These are phyloP conservation scores for Gambusia affinis DNA, from an alignment of 2,113 vertebrate species.

Conservation along the genomic window DNA sequence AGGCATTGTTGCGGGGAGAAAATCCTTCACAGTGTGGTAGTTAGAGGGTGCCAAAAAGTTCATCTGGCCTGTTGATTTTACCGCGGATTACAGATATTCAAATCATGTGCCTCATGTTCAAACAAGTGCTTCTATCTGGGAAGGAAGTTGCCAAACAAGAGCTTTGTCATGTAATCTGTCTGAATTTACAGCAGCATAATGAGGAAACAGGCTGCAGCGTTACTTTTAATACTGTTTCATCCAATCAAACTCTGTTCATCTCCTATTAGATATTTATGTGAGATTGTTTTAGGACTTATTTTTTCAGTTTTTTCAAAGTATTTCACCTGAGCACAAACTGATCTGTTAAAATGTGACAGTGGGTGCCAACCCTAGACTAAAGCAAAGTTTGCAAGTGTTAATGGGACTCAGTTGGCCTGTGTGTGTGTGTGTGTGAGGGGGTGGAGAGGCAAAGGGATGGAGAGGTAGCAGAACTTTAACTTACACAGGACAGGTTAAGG, in stretches of 20 bases:
- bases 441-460: too few species aligned
- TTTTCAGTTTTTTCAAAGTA: background rate
- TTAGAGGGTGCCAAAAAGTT: slow-evolving; percentile 79
- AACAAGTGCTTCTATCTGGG: slow-evolving; percentile 78
- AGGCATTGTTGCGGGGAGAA: slow-evolving; percentile 64
- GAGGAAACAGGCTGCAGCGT: slow-evolving; percentile 55
- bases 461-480: too few species aligned
- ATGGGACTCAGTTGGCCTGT: background rate
- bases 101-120: slow-evolving; percentile 80
- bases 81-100: slow-evolving; percentile 80
- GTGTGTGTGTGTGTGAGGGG: too few species aligned
- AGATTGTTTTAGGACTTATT: slow-evolving; percentile 19
- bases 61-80: slow-evolving; percentile 82
- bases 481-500: too few species aligned
- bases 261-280: slow-evolving; percentile 24
- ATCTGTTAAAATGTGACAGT: background rate
- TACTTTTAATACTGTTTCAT: slow-evolving; percentile 69
- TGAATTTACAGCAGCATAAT: slow-evolving; percentile 68
- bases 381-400: background rate
- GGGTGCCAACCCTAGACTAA: background rate
- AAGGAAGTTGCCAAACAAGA: slow-evolving; percentile 78
- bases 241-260: slow-evolving; percentile 35
- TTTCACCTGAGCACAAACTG: slow-evolving; percentile 18
- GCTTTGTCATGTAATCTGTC: slow-evolving; percentile 76
- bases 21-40: slow-evolving; percentile 71